These are phyloP conservation scores for Gisinianus flammeolus DNA, from an alignment of 2,888 invertebrate genomes.

Conservation along the genomic window DNA sequence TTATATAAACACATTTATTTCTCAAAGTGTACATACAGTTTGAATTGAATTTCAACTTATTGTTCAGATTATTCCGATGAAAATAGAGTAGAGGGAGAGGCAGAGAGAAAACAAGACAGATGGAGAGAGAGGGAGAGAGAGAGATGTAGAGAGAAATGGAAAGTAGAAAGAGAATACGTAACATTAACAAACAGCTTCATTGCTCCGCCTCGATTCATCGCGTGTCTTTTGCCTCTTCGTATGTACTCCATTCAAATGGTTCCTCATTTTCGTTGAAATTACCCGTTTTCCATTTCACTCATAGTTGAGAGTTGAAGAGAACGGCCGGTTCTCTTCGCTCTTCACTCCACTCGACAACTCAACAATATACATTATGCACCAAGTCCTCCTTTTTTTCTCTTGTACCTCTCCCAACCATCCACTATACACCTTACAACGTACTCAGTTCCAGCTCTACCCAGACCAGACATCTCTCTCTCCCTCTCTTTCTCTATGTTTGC, in stretches of 20 bases:
- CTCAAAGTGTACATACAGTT: background rate
- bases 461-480: constrained; percentile 10
- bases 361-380: constrained; percentile 18
- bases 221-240: constrained; percentile 28
- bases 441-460: background rate
- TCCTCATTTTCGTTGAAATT: constrained; percentile 43
- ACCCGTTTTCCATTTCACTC: background rate
- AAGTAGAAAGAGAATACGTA: constrained; percentile 8
- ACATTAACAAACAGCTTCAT: constrained; percentile 26
- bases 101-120: background rate
- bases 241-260: constrained; percentile 42
- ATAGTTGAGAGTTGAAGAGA: background rate
- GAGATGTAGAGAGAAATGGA: background rate
- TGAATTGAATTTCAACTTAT: background rate
- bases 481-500: constrained; percentile 5
- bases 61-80: background rate
- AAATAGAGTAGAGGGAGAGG: background rate
- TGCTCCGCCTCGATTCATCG: constrained; percentile 30
- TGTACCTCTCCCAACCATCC: background rate
- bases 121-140: too few species aligned
- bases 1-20: background rate
- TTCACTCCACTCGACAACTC: constrained; percentile 11
- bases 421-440: background rate
- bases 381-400: background rate
- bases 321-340: constrained; percentile 7